Base-by-base conservation (phyloP, 2,113 vertebrate genomes). In the Phyllopteryx taeniolatus region DNA sequence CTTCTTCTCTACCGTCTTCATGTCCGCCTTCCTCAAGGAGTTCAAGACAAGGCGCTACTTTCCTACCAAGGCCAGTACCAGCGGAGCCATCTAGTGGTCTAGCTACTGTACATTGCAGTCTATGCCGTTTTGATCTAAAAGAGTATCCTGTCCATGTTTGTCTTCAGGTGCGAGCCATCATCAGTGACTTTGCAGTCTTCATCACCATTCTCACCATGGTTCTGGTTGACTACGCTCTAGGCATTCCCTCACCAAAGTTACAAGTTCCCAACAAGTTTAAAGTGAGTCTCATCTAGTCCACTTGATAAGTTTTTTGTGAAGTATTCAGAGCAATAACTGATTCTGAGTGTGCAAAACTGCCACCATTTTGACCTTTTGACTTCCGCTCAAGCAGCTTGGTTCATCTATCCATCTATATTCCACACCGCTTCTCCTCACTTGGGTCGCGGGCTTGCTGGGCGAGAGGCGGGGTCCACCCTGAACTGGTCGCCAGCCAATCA, bases 161-260 rank as follows among this genome's bases (percentile, higher is more conserved):
- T 63, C 47, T 70, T 72, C 71, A 99, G 98, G 97, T 99, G 67
- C 94, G 98, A 69, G 93, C 95, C 56, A 93, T 96, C 84, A 96
- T 99, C 91, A 98, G 97, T 75, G 98, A 99, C 84, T 99, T 99
- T 84, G 97, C 98, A 0, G 97, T 99, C 67, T 99, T 99, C 93
- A 94, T 99, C 86, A 98, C 97, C 70, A 99, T 99, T 87, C 82
- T 95, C 71, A 95, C 93, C 57, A 99, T 99, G 98, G 97, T 99
- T 78, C 71, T 97, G 13, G 88, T 96, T 68, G 98, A 99, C 84
- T 98, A 97, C 59, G 94, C 87, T 70, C 87, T 99, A 77, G 98
- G 98, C 22, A 95, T 99, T 78, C 97, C 96, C 3, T 98, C 98
- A 31, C 96, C 98, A 49, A 99, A 99, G 80, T 88, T 99, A 42